Conservation (phyloP, 2,888 invertebrate genomes). For the Standfussiana lucernea region DNA sequence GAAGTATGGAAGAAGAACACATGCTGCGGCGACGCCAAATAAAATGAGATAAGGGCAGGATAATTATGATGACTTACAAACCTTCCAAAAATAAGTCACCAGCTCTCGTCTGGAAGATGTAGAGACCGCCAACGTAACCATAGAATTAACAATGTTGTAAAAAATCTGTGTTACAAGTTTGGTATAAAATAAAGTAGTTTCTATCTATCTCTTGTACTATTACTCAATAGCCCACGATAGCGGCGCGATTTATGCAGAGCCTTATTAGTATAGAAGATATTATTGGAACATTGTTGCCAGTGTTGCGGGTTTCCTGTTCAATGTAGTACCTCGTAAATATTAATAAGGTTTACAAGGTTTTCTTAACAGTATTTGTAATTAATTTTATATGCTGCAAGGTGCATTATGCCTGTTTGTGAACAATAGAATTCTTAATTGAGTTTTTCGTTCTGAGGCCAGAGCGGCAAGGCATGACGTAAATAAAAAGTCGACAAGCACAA, state of each 20-base stretch:
- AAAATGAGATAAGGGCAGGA: too few relatives aligned
- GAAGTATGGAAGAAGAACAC: too few relatives aligned
- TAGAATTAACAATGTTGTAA: neutral
- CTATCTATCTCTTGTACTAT: slow-evolving; percentile 28
- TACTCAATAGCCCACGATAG: slow-evolving; percentile 44
- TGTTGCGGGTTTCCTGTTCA: slow-evolving; percentile 11
- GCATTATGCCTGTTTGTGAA: neutral
- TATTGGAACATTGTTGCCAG: slow-evolving; percentile 40
- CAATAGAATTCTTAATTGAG: neutral
- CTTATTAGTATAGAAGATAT: slow-evolving; percentile 39
- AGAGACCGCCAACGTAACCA: neutral
- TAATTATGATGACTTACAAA: too few relatives aligned
- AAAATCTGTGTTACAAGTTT: neutral
- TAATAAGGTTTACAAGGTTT: slow-evolving; percentile 21
- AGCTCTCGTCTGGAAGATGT: neutral
- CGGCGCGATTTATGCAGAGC: slow-evolving; percentile 37
- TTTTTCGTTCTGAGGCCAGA: neutral
- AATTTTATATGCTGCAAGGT: neutral
- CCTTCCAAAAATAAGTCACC: neutral
- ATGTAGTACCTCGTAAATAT: slow-evolving; percentile 20
- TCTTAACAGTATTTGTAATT: slow-evolving; percentile 11
- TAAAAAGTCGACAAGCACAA: neutral
- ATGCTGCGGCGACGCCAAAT: too few relatives aligned
- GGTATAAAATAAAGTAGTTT: neutral
- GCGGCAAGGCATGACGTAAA: neutral